phyloP scores from a whole-genome alignment of 2,797 vertebrate genomes.

The Pagetopsis macropterus region DNA sequence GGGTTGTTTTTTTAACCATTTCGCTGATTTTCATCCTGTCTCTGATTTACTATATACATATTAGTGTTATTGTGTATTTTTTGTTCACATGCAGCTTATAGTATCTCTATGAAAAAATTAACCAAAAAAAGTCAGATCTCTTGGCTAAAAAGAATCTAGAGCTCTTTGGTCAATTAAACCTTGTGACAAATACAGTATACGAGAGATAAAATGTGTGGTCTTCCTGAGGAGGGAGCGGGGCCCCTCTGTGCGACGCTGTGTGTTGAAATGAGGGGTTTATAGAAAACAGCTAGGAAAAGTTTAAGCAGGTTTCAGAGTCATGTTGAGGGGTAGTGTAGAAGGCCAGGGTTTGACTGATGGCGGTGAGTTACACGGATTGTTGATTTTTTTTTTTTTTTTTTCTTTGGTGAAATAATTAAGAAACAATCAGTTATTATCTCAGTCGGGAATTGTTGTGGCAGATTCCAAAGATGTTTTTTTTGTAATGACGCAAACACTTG shows the following conservation, averaged over 20 bases:
- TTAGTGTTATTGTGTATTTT: constrained; percentile 67
- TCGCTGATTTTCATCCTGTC: constrained; percentile 46
- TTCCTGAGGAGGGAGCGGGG: constrained; percentile 29
- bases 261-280: constrained; percentile 62
- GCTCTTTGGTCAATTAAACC: constrained; percentile 64
- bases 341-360: constrained; percentile 81
- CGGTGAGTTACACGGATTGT: constrained; percentile 79
- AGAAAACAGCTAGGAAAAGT: constrained; percentile 80
- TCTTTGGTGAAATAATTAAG: constrained; percentile 48
- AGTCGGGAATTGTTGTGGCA: constrained; percentile 79
- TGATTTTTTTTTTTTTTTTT: constrained; percentile 30
- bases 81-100: constrained; percentile 73
- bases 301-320: constrained; percentile 85
- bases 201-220: constrained; percentile 41
- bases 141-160: constrained; percentile 51
- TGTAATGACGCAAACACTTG: constrained; percentile 58
- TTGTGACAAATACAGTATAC: constrained; percentile 37
- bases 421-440: constrained; percentile 79
- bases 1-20: constrained; percentile 33
- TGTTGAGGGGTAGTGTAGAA: constrained; percentile 82
- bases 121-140: constrained; percentile 68
- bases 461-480: constrained; percentile 90
- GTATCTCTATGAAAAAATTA: constrained; percentile 66
- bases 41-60: constrained; percentile 65
- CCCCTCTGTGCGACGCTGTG: constrained; percentile 29